Percentiles rank a stretch among this genome's conserved stretches.
phyloP scores from a whole-genome alignment of 2,113 vertebrate genomes.

The Glareola pratincola region DNA sequence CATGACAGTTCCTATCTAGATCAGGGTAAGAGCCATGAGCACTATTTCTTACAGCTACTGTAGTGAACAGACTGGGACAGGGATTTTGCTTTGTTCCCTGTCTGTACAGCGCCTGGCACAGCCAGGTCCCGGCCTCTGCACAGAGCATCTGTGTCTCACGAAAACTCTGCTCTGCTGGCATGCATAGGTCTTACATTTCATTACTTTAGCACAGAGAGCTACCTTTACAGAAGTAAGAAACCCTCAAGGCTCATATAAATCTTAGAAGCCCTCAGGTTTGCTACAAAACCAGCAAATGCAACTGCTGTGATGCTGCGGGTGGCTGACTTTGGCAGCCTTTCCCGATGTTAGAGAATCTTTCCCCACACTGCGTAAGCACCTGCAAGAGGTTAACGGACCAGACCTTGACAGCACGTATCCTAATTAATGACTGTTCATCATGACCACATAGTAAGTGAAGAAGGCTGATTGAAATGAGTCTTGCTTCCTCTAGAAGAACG shows the following conservation, averaged over 20 bases:
- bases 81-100: background rate
- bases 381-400: background rate
- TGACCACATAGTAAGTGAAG: fast-evolving
- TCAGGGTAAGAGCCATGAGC: background rate
- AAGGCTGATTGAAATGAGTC: background rate
- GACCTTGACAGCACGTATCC: background rate
- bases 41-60: background rate
- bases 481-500: background rate
- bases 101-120: background rate
- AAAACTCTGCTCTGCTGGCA: background rate
- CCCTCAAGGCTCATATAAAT: background rate
- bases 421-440: background rate
- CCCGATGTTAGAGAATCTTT: background rate
- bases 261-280: background rate
- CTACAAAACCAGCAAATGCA: background rate
- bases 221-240: background rate
- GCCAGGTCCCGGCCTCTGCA: background rate
- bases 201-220: background rate
- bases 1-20: background rate
- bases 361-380: background rate
- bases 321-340: background rate
- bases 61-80: background rate
- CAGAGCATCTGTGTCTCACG: background rate
- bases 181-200: background rate
- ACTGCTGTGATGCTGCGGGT: fast-evolving